Percentiles rank a stretch among this genome's conserved stretches.
Conservation (phyloP, 2,888 invertebrate genomes). For the Drosophila pegasa region DNA sequence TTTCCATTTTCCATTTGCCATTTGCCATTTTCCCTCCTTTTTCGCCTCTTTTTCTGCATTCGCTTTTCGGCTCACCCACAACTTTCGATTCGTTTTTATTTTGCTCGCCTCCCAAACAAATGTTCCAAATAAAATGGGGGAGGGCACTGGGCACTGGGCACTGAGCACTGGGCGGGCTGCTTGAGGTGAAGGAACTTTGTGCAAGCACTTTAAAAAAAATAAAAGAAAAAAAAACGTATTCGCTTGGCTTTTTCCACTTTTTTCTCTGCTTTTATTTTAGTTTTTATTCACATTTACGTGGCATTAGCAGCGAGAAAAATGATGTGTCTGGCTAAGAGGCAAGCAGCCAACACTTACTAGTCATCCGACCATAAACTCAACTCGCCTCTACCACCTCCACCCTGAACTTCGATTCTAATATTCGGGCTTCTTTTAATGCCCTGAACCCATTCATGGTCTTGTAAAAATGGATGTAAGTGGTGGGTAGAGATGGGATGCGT, state of each 20-base stretch:
- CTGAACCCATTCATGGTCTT: too few relatives aligned
- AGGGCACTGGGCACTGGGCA: neutral
- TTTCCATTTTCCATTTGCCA: constrained; percentile 35
- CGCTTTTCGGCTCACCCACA: constrained; percentile 11
- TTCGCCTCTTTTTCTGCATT: neutral
- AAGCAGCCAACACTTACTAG: constrained; percentile 1
- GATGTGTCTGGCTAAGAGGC: constrained; percentile 13
- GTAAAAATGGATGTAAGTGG: too few relatives aligned
- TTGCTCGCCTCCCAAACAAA: constrained; percentile 67
- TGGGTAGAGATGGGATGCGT: too few relatives aligned
- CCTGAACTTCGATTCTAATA: neutral
- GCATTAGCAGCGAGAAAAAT: constrained; percentile 69
- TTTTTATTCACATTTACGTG: constrained; percentile 53
- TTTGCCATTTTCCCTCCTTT: constrained; percentile 4
- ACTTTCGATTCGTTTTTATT: constrained; percentile 43
- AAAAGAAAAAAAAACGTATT: neutral
- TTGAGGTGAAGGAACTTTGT: constrained; percentile 74
- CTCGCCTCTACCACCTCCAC: too few relatives aligned
- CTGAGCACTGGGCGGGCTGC: constrained; percentile 7
- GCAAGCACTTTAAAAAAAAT: constrained; percentile 40
- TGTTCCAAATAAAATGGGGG: constrained; percentile 72
- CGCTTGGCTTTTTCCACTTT: neutral
- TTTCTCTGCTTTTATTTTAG: constrained; percentile 2
- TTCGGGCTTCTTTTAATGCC: neutral
- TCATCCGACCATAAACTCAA: neutral